Percentiles rank a stretch among this genome's conserved stretches.
These are phyloP conservation scores for Mallateleia sp. DNA, from an alignment of 2,888 invertebrate species.

Conservation along the genomic window DNA sequence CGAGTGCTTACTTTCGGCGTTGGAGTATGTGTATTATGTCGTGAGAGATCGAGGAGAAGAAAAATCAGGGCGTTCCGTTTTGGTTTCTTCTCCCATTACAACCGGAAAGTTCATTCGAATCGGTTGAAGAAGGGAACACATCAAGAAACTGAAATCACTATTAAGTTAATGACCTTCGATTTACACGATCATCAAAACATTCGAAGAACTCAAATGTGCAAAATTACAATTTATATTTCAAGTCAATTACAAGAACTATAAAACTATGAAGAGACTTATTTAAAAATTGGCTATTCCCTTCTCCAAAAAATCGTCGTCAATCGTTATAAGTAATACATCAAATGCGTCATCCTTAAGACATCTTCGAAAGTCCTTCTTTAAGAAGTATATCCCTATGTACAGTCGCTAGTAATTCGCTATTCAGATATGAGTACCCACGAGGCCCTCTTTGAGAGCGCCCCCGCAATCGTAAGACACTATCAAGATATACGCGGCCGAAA, in stretches of 20 bases:
- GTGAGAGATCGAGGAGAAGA: slow-evolving; percentile 78
- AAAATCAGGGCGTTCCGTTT: slow-evolving; percentile 69
- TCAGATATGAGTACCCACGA: slow-evolving; percentile 64
- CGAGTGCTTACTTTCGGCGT: slow-evolving; percentile 80
- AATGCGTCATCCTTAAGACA: slow-evolving; percentile 49
- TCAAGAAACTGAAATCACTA: too few species aligned
- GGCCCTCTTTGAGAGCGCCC: slow-evolving; percentile 61
- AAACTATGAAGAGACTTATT: too few species aligned
- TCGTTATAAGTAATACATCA: slow-evolving; percentile 52
- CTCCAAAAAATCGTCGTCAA: slow-evolving; percentile 23
- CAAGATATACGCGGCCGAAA: slow-evolving; percentile 37
- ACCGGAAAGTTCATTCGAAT: slow-evolving; percentile 50
- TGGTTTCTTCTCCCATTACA: slow-evolving; percentile 70
- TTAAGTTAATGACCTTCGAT: too few species aligned
- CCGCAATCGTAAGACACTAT: slow-evolving; percentile 50
- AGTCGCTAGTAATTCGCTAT: slow-evolving; percentile 46
- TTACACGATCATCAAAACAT: too few species aligned
- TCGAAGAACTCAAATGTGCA: too few species aligned
- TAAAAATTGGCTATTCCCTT: too few species aligned
- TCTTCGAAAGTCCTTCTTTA: slow-evolving; percentile 66
- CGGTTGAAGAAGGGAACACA: slow-evolving; percentile 1
- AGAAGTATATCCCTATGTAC: slow-evolving; percentile 63
- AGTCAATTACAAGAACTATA: too few species aligned
- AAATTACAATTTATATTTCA: too few species aligned
- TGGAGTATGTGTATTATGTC: slow-evolving; percentile 74